Evolutionary conservation across 2,113 vertebrate genomes (phyloP), one percentile per base, ranked within the genome.

Genomic region (Polyodon spathula): DNA sequence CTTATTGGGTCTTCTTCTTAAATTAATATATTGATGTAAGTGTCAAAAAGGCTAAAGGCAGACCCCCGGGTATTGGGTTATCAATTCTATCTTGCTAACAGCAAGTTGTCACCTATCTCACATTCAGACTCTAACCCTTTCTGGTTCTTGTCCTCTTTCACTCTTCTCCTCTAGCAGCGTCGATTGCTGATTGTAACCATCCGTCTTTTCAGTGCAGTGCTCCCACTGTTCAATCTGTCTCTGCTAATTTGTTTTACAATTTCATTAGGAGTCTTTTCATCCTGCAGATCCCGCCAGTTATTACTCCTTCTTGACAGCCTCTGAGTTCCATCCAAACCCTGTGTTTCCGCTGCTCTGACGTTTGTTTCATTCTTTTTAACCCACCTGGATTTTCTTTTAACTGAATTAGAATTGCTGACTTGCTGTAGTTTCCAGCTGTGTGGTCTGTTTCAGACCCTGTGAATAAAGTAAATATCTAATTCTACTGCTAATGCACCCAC

Each of bases 281-380:
- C 11, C 40, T 39, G 27, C 48, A 11, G 12, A 14, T 42, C 48
- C 43, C 58, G 14, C 41, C 15, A 27, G n/a, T 12, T 8, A 12
- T 60, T 38, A 27, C 58, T 60, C 17, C 9, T 40, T 42, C 37
- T 15, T 50, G 52, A 48, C 58, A 65, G 12, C 12, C 27, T 60
- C 11, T 52, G 56, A 27, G 52, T 43, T 65, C 38, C 6, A 39
- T 65, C 41, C 37, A 48, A 43, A 53, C 37, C 6, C 39, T 16
- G 46, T 17, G 59, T 54, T 60, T 52, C 58, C 17, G 56, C 57
- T 59, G 63, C 54, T 16, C 38, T 59, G 4, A 11, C 15, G 4
- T 44, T 60, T 11, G 54, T 54, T 54, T 54, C 39, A 55, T 55
- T 44, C 52, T 14, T 17, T 60, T 60, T 44, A 53, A 37, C 40